A percentile compares a stretch with the other conserved stretches of the same genome.
These are phyloP conservation scores for Crotalus adamanteus DNA, from an alignment of 2,797 vertebrate genomes.

Conservation along the genomic window DNA sequence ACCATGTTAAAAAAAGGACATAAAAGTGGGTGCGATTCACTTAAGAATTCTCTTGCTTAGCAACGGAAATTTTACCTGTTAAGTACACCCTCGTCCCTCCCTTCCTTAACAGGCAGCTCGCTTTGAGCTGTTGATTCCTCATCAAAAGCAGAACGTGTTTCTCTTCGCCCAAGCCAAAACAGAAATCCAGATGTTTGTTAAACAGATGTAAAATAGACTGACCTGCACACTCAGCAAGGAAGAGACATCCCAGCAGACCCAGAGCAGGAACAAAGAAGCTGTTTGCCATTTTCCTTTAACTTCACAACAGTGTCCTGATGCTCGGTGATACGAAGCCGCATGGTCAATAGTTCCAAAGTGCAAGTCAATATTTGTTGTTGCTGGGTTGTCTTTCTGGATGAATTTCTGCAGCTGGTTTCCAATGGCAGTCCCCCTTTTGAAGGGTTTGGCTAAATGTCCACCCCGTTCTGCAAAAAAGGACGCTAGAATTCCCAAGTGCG, in stretches of 20 bases:
- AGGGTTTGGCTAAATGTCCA: background rate
- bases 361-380: slow-evolving; percentile 63
- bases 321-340: slow-evolving; percentile 22
- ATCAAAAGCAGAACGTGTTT: background rate
- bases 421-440: background rate
- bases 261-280: slow-evolving; percentile 46
- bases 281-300: slow-evolving; percentile 67
- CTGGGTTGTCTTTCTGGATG: slow-evolving; percentile 5
- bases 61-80: background rate
- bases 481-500: background rate
- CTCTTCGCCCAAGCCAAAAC: background rate
- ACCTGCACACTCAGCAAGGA: slow-evolving; percentile 69
- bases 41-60: background rate
- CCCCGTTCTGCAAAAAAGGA: background rate
- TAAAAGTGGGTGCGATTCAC: background rate
- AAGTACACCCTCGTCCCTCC: background rate
- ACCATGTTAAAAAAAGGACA: background rate
- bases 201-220: slow-evolving; percentile 50
- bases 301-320: slow-evolving; percentile 13
- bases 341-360: slow-evolving; percentile 72
- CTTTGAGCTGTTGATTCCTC: background rate
- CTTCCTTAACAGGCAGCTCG: background rate
- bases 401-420: background rate
- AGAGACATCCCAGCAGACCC: slow-evolving; percentile 66
- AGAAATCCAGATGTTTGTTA: background rate